Evolutionary conservation across 2,797 vertebrate species (phyloP).

Genomic region (Vespertilio murinus): DNA sequence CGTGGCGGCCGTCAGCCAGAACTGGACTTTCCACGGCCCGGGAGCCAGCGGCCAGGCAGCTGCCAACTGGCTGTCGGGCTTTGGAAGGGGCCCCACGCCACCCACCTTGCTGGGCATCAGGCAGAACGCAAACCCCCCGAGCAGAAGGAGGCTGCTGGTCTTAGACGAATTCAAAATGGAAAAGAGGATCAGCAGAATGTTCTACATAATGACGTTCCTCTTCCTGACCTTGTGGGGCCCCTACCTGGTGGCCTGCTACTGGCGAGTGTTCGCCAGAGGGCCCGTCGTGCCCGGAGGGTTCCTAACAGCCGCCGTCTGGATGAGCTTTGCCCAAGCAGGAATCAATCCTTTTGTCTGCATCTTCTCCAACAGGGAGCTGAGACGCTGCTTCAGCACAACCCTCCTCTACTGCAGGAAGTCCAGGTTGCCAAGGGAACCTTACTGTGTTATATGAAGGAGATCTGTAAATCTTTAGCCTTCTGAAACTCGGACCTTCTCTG

Average conservation of each 20-base stretch:
- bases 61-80: conserved; percentile 99
- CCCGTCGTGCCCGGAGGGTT: conserved; percentile 98
- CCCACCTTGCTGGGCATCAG: conserved; percentile 98
- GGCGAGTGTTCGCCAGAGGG: conserved; percentile 98
- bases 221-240: conserved; percentile 99
- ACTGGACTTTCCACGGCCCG: conserved; percentile 99
- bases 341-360: conserved; percentile 99
- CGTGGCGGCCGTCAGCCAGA: conserved; percentile 99
- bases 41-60: conserved; percentile 98
- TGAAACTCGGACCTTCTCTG: conserved; percentile 90
- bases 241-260: conserved; percentile 99
- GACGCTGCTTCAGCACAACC: conserved; percentile 99
- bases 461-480: conserved; percentile 91
- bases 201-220: conserved; percentile 99
- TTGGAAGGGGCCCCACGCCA: conserved; percentile 97
- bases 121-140: conserved; percentile 97
- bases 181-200: conserved; percentile 99
- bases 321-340: conserved; percentile 99
- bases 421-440: conserved; percentile 99
- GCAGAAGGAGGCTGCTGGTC: conserved; percentile 96
- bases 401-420: conserved; percentile 99
- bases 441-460: conserved; percentile 99
- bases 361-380: conserved; percentile 99
- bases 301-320: conserved; percentile 99
- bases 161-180: conserved; percentile 99